These are phyloP conservation scores for Tamandua tetradactyla DNA, from an alignment of 2,797 vertebrate species.

Conservation along the genomic window DNA sequence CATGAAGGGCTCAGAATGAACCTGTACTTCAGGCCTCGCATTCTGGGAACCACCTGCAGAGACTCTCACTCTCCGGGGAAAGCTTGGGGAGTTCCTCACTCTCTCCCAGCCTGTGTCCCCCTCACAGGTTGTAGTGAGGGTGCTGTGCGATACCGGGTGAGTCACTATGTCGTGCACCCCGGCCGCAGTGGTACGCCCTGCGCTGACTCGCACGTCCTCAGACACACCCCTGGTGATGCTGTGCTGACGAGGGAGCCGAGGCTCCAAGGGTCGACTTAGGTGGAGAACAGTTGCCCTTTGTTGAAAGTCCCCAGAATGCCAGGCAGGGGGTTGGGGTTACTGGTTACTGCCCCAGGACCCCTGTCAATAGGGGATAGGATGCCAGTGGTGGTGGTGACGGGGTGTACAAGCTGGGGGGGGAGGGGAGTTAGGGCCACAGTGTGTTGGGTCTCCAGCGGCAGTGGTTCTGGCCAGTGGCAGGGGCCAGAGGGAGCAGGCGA, in stretches of 20 bases:
- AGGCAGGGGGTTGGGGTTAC: background rate
- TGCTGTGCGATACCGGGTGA: background rate
- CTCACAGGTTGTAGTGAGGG: background rate
- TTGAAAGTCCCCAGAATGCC: background rate
- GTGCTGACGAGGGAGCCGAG: background rate
- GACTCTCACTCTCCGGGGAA: background rate
- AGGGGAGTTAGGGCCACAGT: background rate
- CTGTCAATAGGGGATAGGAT: background rate
- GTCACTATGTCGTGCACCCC: too few species aligned
- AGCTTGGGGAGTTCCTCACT: background rate
- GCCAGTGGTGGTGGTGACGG: background rate
- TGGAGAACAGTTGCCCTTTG: background rate
- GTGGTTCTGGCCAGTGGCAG: background rate
- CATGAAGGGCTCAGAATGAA: background rate
- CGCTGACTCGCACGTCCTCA: background rate
- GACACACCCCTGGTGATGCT: rapidly evolving
- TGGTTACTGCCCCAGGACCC: background rate
- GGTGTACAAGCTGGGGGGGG: background rate
- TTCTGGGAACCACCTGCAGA: background rate
- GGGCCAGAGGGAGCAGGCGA: background rate
- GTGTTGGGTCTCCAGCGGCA: background rate
- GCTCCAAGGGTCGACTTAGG: background rate
- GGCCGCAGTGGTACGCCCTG: background rate
- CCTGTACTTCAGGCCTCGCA: background rate
- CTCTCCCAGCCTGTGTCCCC: rapidly evolving